Evolutionary conservation across 2,797 vertebrate genomes (phyloP).

Genomic region (Microctenopoma steveboyesi): DNA sequence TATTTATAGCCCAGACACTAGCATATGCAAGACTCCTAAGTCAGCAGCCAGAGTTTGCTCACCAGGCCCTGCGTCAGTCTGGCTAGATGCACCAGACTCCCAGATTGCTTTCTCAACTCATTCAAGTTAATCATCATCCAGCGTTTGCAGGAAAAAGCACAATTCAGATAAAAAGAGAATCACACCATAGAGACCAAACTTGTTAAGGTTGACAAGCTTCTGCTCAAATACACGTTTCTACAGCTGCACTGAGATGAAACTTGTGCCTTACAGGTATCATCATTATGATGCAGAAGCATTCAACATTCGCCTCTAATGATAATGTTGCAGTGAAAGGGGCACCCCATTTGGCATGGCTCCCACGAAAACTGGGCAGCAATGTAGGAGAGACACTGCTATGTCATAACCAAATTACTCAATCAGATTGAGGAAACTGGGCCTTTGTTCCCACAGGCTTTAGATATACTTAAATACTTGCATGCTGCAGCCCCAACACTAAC

Average conservation of each 20-base stretch:
- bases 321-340: constrained; percentile 50
- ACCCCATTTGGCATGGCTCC: constrained; percentile 54
- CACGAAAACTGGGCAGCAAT: constrained; percentile 50
- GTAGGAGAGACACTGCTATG: constrained; percentile 30
- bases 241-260: constrained; percentile 6
- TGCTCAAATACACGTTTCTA: constrained; percentile 8
- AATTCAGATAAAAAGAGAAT: constrained; percentile 23
- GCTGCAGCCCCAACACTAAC: constrained; percentile 40
- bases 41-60: constrained; percentile 66
- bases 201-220: background rate
- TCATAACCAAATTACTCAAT: constrained; percentile 44
- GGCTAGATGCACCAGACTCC: constrained; percentile 44
- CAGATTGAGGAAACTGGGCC: constrained; percentile 44
- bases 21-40: constrained; percentile 72
- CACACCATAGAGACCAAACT: background rate
- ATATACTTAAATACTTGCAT: constrained; percentile 16
- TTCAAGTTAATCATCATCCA: constrained; percentile 22
- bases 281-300: constrained; percentile 12
- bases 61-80: constrained; percentile 48
- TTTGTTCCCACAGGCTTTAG: constrained; percentile 43
- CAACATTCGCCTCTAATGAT: constrained; percentile 26
- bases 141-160: constrained; percentile 14
- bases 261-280: constrained; percentile 8
- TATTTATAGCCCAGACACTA: constrained; percentile 83
- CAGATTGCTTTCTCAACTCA: constrained; percentile 2